phyloP scores from a whole-genome alignment of 2,797 vertebrate genomes.

The Galaxias olidus region DNA sequence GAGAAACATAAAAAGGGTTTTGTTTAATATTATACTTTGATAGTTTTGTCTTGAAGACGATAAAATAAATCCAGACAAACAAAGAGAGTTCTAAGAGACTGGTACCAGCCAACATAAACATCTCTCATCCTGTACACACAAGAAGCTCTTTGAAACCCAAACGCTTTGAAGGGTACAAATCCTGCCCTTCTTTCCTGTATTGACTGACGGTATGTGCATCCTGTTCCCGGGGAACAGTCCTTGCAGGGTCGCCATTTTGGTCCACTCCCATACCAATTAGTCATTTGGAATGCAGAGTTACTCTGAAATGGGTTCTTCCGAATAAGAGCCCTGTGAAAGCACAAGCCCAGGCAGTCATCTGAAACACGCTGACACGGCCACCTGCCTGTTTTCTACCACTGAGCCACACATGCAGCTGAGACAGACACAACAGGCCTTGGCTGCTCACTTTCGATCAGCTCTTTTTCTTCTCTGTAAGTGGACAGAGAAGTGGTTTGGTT shows the following conservation, averaged over 20 bases:
- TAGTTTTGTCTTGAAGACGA: constrained; percentile 15
- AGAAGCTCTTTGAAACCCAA: constrained; percentile 51
- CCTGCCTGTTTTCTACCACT: constrained; percentile 55
- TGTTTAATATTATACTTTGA: constrained; percentile 17
- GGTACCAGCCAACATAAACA: constrained; percentile 52
- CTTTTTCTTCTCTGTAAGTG: constrained; percentile 36
- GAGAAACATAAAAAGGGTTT: constrained; percentile 17
- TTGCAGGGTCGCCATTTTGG: constrained; percentile 13
- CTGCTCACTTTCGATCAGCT: neutral
- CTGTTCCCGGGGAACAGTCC: constrained; percentile 25
- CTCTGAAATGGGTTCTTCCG: constrained; percentile 33
- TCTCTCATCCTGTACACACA: constrained; percentile 47
- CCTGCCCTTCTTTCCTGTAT: constrained; percentile 44
- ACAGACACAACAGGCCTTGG: constrained; percentile 3
- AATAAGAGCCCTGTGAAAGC: constrained; percentile 55
- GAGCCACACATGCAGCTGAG: constrained; percentile 52
- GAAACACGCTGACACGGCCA: constrained; percentile 54
- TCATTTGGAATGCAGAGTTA: constrained; percentile 11
- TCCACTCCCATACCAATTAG: constrained; percentile 14
- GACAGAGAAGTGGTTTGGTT: constrained; percentile 34
- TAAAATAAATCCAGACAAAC: constrained; percentile 49
- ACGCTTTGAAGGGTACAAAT: constrained; percentile 63
- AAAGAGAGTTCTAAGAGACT: constrained; percentile 10
- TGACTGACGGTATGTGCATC: constrained; percentile 14
- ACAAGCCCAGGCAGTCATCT: constrained; percentile 62